A percentile compares a stretch with the other conserved stretches of the same genome.
Evolutionary conservation across 1,140 invertebrate species (phyloP).

Genomic region (Andricus grossulariae): DNA sequence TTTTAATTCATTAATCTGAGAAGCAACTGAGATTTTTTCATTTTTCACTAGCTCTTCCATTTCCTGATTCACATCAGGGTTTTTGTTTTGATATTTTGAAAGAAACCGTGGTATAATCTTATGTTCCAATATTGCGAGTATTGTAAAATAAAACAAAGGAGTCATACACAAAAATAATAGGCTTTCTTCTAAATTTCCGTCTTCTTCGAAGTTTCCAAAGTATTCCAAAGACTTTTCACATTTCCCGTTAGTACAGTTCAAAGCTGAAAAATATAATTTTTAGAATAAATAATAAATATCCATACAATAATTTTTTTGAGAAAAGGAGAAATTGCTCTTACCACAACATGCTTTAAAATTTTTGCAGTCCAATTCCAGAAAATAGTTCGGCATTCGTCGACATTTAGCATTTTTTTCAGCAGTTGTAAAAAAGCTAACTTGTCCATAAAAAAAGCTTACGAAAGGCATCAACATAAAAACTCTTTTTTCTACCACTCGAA

Average conservation of each 20-base stretch:
- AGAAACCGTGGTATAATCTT: constrained; percentile 57
- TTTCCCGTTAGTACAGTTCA: constrained; percentile 60
- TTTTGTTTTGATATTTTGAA: constrained; percentile 45
- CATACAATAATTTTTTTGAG: background rate
- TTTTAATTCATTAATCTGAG: constrained; percentile 61
- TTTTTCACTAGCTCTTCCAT: constrained; percentile 69
- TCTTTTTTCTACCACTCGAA: constrained; percentile 63
- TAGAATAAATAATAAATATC: constrained; percentile 35
- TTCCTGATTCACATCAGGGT: constrained; percentile 44
- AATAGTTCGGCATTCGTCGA: constrained; percentile 60
- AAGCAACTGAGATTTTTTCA: constrained; percentile 63
- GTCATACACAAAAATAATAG: constrained; percentile 60
- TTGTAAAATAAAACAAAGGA: constrained; percentile 64
- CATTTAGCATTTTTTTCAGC: constrained; percentile 67
- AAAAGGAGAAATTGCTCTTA: constrained; percentile 41
- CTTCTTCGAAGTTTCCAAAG: constrained; percentile 54
- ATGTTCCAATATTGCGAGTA: constrained; percentile 65
- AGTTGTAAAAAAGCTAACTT: constrained; percentile 59
- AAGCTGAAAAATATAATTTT: constrained; percentile 46
- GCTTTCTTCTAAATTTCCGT: constrained; percentile 62
- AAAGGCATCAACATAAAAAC: constrained; percentile 67
- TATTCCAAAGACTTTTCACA: constrained; percentile 64
- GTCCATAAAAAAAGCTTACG: constrained; percentile 68
- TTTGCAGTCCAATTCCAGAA: constrained; percentile 54
- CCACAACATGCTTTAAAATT: constrained; percentile 60